phyloP scores from a whole-genome alignment of 1,140 invertebrate species.

The Cherax quadricarinatus region DNA sequence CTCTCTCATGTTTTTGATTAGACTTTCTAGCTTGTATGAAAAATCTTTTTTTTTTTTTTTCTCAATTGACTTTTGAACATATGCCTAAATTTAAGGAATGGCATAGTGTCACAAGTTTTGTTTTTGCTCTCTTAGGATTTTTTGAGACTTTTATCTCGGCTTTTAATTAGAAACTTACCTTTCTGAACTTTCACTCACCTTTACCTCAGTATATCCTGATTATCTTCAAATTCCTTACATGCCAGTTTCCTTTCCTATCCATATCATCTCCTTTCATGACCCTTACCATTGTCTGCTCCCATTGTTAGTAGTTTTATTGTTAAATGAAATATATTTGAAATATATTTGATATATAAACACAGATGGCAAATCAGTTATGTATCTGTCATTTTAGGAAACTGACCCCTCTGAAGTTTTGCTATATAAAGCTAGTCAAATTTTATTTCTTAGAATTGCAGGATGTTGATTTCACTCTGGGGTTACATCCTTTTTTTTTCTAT shows the following conservation, averaged over 20 bases:
- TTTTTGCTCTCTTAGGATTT: neutral
- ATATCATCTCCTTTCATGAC: neutral
- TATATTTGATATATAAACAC: too few relatives aligned
- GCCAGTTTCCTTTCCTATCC: neutral
- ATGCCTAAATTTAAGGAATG: neutral
- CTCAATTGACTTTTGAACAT: neutral
- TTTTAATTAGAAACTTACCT: neutral
- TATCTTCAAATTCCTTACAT: neutral
- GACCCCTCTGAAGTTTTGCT: too few relatives aligned
- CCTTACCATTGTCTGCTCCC: neutral
- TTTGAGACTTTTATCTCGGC: neutral
- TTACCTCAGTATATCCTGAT: neutral
- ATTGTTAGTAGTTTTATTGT: neutral
- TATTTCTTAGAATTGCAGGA: too few relatives aligned
- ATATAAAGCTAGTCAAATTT: too few relatives aligned
- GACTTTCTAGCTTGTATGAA: slow-evolving; percentile 30
- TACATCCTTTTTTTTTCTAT: too few relatives aligned
- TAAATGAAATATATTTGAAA: too few relatives aligned
- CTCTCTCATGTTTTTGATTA: slow-evolving; percentile 31
- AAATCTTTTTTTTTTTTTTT: neutral
- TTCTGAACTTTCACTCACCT: neutral
- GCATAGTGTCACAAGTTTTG: neutral
- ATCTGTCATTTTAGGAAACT: too few relatives aligned
- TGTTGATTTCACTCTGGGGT: too few relatives aligned
- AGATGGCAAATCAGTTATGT: too few relatives aligned